Evolutionary conservation across 1,140 invertebrate genomes (phyloP).

Genomic region (Aphis gossypii): DNA sequence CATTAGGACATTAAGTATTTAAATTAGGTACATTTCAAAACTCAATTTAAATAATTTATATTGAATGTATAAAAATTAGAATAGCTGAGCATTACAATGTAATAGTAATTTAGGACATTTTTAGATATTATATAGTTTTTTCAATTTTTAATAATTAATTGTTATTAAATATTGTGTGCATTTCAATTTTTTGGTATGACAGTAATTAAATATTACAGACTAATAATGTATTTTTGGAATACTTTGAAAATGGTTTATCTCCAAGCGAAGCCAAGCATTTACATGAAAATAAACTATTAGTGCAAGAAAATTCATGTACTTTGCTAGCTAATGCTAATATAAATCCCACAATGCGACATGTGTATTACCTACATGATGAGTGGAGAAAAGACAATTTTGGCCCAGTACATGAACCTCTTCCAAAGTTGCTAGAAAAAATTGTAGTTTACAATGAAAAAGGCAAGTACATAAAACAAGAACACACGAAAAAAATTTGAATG

Average conservation of each 20-base stretch:
- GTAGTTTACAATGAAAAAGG: background rate
- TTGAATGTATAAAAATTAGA: background rate
- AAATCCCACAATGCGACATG: conserved; percentile 15
- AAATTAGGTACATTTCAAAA: too few relatives aligned
- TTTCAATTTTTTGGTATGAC: background rate
- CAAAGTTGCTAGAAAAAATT: conserved; percentile 8
- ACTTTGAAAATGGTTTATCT: conserved; percentile 24
- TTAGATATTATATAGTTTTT: conserved; percentile 4
- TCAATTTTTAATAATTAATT: conserved; percentile 16
- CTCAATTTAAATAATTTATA: conserved; percentile 5
- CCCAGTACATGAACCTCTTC: conserved; percentile 34
- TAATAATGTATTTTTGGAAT: conserved; percentile 1
- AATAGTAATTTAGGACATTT: background rate
- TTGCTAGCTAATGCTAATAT: conserved; percentile 42
- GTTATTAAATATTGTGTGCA: background rate
- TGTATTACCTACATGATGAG: conserved; percentile 27
- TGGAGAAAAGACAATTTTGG: conserved; percentile 35
- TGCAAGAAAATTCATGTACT: conserved; percentile 23
- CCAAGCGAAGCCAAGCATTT: conserved; percentile 25
- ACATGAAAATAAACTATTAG: conserved; percentile 26
- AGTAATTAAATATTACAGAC: conserved; percentile 10
- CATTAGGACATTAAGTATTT: too few relatives aligned
- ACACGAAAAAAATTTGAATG: background rate
- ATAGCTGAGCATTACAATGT: background rate
- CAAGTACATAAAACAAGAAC: background rate